Evolutionary conservation across 2,888 invertebrate genomes (phyloP).

Genomic region (Catocala fraxini): DNA sequence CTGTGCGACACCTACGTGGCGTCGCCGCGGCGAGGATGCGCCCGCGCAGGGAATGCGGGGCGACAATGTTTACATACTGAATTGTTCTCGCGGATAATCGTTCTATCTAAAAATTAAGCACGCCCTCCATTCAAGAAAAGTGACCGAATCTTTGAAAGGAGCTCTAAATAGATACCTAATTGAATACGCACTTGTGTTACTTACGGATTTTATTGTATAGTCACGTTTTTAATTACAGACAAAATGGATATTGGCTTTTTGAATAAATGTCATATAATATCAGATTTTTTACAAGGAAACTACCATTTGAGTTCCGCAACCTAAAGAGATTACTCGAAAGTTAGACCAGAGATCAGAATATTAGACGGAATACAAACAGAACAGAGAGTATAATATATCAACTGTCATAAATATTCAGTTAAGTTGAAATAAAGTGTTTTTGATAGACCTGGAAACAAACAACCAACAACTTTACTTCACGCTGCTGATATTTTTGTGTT

Average conservation of each 20-base stretch:
- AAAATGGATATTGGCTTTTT: not conserved
- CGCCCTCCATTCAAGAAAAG: constrained; percentile 74
- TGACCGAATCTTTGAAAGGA: constrained; percentile 42
- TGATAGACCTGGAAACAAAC: no score
- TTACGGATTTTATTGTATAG: constrained; percentile 34
- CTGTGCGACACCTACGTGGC: constrained; percentile 75
- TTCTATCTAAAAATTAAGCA: constrained; percentile 70
- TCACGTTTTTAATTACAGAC: constrained; percentile 58
- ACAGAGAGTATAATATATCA: no score
- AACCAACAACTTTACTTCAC: no score
- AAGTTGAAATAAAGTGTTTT: no score
- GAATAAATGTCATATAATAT: not conserved
- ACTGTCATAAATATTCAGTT: no score
- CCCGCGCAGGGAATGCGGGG: constrained; percentile 52
- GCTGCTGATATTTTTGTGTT: no score
- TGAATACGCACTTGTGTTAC: constrained; percentile 17
- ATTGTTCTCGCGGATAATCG: constrained; percentile 79
- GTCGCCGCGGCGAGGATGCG: constrained; percentile 44
- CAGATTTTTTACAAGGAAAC: no score
- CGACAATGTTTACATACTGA: constrained; percentile 79
- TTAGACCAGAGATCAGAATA: no score
- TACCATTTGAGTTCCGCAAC: no score
- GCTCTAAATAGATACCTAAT: constrained; percentile 28
- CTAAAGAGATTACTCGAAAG: no score
- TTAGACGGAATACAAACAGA: no score